A percentile compares a stretch with the other conserved stretches of the same genome.
Conservation (phyloP, 2,888 invertebrate species). For the Endomychus coccineus region DNA sequence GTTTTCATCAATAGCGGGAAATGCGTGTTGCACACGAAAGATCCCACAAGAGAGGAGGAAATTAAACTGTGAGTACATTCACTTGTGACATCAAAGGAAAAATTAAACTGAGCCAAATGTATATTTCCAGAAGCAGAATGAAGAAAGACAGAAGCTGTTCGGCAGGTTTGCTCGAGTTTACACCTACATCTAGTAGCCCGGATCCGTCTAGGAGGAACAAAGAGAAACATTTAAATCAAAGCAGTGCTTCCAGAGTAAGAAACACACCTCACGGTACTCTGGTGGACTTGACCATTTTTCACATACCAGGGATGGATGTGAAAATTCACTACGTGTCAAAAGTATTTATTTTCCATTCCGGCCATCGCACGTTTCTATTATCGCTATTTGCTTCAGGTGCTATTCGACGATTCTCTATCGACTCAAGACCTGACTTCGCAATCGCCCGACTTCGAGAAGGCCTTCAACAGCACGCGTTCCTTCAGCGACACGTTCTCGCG, state of each 20-base stretch:
- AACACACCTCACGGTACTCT: conserved; percentile 43
- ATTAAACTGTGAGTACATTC: conserved; percentile 47
- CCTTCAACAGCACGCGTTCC: conserved; percentile 24
- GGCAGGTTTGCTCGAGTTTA: conserved; percentile 39
- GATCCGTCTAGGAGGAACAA: conserved; percentile 41
- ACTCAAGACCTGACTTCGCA: conserved; percentile 12
- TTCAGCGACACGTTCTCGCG: conserved; percentile 12
- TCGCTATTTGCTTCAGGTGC: too few relatives aligned
- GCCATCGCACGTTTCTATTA: background rate
- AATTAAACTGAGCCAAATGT: background rate
- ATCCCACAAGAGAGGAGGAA: conserved; percentile 61
- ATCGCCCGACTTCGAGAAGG: conserved; percentile 31
- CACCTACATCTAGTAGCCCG: conserved; percentile 36
- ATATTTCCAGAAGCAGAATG: conserved; percentile 48
- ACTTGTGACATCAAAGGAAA: too few relatives aligned
- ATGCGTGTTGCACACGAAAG: conserved; percentile 92
- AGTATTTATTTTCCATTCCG: conserved; percentile 21
- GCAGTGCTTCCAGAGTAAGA: conserved; percentile 36
- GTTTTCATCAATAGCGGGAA: conserved; percentile 95
- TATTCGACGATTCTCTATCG: conserved; percentile 6
- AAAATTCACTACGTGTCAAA: conserved; percentile 43
- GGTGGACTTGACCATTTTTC: conserved; percentile 78
- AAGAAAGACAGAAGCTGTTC: conserved; percentile 59
- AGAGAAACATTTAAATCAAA: conserved; percentile 36
- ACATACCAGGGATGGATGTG: conserved; percentile 85